Conservation (phyloP, 2,797 vertebrate species). For the Typhlichthys eigenmanni region DNA sequence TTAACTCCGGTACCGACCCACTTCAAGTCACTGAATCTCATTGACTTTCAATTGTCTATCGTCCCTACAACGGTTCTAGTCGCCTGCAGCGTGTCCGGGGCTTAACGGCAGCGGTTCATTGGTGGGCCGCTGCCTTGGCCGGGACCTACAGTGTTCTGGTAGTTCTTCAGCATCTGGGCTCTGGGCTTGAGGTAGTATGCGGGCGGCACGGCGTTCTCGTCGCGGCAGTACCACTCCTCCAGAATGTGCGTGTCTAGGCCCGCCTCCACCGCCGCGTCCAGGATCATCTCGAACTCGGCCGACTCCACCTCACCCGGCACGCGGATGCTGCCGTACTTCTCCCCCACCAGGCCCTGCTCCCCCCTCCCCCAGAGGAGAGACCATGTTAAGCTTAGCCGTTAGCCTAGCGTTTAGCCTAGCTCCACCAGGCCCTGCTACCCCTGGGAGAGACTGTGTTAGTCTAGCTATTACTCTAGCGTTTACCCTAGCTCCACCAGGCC, state of each 20-base stretch:
- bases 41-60: too few relatives aligned
- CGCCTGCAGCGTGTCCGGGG: too few relatives aligned
- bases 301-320: conserved; percentile 97
- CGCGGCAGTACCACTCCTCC: conserved; percentile 98
- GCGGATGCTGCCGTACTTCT: conserved; percentile 96
- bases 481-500: background rate
- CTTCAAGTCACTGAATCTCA: too few relatives aligned
- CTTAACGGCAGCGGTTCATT: too few relatives aligned
- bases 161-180: conserved; percentile 89
- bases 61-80: too few relatives aligned
- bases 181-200: conserved; percentile 98
- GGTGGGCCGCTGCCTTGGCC: too few relatives aligned
- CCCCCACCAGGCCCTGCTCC: conserved; percentile 91
- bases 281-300: conserved; percentile 97
- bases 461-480: background rate
- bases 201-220: conserved; percentile 96
- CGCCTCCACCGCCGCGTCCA: conserved; percentile 92
- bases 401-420: background rate
- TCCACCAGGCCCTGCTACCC: background rate
- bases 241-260: conserved; percentile 92
- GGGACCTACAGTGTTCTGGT: conserved; percentile 85
- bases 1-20: too few relatives aligned
- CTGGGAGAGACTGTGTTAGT: background rate
- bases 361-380: conserved; percentile 50
- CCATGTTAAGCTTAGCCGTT: background rate